Conservation (phyloP, 2,888 invertebrate species). For the Linyphia triangularis region DNA sequence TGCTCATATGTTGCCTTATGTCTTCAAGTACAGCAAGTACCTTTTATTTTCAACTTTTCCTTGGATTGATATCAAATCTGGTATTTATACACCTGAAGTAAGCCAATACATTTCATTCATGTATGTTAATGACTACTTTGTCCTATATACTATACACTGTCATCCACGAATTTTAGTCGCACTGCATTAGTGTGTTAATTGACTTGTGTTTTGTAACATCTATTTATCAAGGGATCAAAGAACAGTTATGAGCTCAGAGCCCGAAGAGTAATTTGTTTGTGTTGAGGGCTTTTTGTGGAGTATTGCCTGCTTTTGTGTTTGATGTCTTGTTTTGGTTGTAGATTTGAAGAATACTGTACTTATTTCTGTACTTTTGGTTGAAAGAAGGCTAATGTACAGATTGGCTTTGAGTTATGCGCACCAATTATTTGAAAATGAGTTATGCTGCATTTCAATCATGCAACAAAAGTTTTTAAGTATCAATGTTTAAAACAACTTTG, state of each 20-base stretch:
- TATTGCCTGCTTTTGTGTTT: too few species aligned
- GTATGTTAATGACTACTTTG: not conserved
- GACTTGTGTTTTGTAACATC: conserved; percentile 14
- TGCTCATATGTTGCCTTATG: not conserved
- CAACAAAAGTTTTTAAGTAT: too few species aligned
- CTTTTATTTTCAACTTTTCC: not conserved
- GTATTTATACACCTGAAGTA: not conserved
- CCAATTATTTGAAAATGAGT: too few species aligned
- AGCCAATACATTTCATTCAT: not conserved
- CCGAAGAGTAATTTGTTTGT: not conserved
- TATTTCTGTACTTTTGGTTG: too few species aligned
- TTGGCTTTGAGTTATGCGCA: too few species aligned
- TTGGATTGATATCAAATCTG: not conserved
- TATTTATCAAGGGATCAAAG: conserved; percentile 14
- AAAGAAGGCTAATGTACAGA: too few species aligned
- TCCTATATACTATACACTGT: conserved; percentile 5
- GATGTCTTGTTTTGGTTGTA: too few species aligned
- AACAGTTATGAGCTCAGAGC: not conserved
- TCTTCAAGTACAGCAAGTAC: not conserved
- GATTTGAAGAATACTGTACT: too few species aligned
- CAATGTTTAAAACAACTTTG: too few species aligned
- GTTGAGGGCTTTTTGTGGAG: not conserved
- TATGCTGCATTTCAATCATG: too few species aligned
- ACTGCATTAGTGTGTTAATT: not conserved
- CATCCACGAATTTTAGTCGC: conserved; percentile 28